Evolutionary conservation across 2,113 vertebrate genomes (phyloP), one percentile per base, ranked within the genome.

Genomic region (Megaceryle torquata): DNA sequence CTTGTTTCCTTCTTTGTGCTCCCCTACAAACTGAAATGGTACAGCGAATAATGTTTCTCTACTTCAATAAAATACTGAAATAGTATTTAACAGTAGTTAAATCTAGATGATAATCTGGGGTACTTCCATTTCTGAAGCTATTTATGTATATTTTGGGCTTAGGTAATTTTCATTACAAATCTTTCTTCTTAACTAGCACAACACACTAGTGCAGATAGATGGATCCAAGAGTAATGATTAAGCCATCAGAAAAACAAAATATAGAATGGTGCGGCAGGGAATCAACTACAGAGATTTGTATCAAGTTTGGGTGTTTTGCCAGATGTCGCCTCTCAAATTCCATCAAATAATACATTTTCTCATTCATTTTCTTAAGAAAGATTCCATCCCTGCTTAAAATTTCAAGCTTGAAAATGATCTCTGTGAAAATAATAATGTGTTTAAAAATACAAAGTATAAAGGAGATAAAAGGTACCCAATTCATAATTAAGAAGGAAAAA

Each of bases 391-490:
- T 84, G 39, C 20, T 78, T 86, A 82, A 61, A 11, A 69, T 72
- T 90, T 69, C 53, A n/a, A 91, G 77, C 54, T 33, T 93, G 24
- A 89, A 91, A 84, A 7, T 68, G 37, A 59, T 33, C 33, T 5
- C 29, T 21, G 17, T 56, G 35, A 81, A 93, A 65, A 86, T 43
- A 71, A 65, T 39, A 94, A 63, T 25, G 8, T 48, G 35, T 83
- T 65, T 56, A 69, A 86, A 84, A 71, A 70, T 21, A 77, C 6
- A 31, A 59, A 89, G 13, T 63, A 68, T 15, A 80, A 13, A 91
- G 35, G 21, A 72, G 29, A 57, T 19, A 92, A 95, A 89, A 92
- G 15, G 71, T 37, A 77, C 24, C 85, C 76, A 39, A 33, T 86
- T 94, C 17, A 41, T 28, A 64, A 64, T n/a, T 39, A 76, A 86